Conservation (phyloP, 2,113 vertebrate genomes). For the Strix uralensis region DNA sequence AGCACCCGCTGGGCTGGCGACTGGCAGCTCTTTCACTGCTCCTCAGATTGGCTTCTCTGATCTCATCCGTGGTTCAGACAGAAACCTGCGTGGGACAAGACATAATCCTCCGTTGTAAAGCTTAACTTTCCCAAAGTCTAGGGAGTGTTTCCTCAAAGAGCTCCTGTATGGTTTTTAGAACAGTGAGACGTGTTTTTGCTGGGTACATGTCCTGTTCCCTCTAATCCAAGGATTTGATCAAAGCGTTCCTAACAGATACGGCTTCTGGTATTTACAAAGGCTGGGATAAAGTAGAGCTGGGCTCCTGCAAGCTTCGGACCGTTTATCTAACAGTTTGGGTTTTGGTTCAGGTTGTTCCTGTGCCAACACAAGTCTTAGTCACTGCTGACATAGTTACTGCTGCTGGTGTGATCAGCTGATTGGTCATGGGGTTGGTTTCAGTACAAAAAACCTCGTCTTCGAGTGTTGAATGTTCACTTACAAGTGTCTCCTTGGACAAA, state of each 20-base stretch:
- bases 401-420: background rate
- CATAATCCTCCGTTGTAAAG: background rate
- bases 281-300: background rate
- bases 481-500: background rate
- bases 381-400: background rate
- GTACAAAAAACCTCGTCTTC: background rate
- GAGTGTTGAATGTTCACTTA: constrained; percentile 52
- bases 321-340: background rate
- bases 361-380: background rate
- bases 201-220: background rate
- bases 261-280: background rate
- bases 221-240: background rate
- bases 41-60: background rate
- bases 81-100: background rate
- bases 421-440: background rate
- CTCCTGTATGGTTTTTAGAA: background rate
- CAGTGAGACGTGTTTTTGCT: background rate
- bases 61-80: background rate
- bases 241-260: background rate
- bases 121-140: background rate
- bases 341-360: background rate
- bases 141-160: background rate
- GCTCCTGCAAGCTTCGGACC: background rate
- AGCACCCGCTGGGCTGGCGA: background rate
- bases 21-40: background rate